A percentile compares a stretch with the other conserved stretches of the same genome.
Conservation (phyloP, 2,113 vertebrate species). For the Eupsittula cactorum region DNA sequence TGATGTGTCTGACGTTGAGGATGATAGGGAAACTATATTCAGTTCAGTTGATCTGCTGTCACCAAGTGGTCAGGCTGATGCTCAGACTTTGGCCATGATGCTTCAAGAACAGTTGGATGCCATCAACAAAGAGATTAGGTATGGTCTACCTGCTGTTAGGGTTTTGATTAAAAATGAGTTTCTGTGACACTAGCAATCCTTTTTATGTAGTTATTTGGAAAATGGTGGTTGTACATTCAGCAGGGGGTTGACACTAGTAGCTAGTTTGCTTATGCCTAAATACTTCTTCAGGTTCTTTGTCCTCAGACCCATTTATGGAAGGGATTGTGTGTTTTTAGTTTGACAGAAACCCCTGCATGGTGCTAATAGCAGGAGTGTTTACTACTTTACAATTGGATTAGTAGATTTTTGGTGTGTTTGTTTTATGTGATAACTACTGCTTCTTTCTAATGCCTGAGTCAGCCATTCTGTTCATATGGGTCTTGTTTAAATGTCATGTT, state of each 20-base stretch:
- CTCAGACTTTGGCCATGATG: constrained; percentile 96
- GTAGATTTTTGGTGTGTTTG: background rate
- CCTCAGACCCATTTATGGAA: background rate
- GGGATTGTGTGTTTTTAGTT: background rate
- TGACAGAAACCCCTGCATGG: background rate
- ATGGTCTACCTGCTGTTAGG: background rate
- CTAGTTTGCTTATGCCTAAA: background rate
- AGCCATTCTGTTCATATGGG: accelerated
- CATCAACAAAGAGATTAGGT: constrained; percentile 99
- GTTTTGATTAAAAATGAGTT: background rate
- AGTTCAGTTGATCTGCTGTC: constrained; percentile 92
- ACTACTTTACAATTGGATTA: background rate
- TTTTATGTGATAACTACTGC: background rate
- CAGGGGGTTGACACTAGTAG: background rate
- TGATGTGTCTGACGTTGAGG: constrained; percentile 90
- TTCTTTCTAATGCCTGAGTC: background rate
- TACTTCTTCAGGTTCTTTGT: background rate
- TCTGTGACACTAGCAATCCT: background rate
- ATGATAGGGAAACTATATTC: constrained; percentile 90
- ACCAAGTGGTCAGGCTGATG: constrained; percentile 93
- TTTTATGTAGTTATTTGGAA: background rate
- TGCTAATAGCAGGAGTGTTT: background rate
- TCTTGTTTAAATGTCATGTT: accelerated
- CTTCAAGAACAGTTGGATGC: constrained; percentile 97
- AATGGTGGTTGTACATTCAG: background rate